These are phyloP conservation scores for Nemotelus pantherinus DNA, from an alignment of 2,888 invertebrate species.

Conservation along the genomic window DNA sequence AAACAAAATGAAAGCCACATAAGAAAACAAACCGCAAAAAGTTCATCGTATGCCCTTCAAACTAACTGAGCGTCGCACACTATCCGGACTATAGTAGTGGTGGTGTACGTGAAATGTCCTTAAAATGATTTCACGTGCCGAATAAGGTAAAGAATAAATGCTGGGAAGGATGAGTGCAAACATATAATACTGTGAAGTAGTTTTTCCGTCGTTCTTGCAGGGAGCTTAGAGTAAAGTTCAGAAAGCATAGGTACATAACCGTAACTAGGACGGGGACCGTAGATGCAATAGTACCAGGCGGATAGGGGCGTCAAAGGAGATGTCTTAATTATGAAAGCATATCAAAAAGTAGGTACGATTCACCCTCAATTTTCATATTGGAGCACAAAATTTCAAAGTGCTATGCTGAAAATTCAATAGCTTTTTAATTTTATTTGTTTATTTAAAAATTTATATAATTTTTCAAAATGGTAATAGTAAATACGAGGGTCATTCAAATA, in stretches of 20 bases:
- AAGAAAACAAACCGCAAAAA: not conserved
- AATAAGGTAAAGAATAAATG: constrained; percentile 5
- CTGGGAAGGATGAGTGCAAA: not conserved
- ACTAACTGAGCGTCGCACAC: not conserved
- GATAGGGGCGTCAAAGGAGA: not conserved
- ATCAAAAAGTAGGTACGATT: no score
- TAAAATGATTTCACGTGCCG: constrained; percentile 26
- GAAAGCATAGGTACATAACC: not conserved
- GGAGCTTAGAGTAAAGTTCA: not conserved
- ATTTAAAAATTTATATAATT: no score
- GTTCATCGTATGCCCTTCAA: constrained; percentile 19
- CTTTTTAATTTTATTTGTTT: no score
- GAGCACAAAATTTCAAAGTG: no score
- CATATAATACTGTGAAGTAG: not conserved
- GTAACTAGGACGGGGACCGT: not conserved
- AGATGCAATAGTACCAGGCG: not conserved
- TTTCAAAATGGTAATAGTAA: no score
- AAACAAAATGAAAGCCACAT: not conserved
- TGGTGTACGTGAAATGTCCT: not conserved
- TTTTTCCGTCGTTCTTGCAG: not conserved
- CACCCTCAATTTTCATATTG: no score
- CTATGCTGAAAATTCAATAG: no score
- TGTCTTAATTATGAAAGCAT: not conserved
- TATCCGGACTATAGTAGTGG: not conserved
- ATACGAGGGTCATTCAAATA: no score